Evolutionary conservation across 2,888 invertebrate species (phyloP).

Genomic region (Furcula furcula): DNA sequence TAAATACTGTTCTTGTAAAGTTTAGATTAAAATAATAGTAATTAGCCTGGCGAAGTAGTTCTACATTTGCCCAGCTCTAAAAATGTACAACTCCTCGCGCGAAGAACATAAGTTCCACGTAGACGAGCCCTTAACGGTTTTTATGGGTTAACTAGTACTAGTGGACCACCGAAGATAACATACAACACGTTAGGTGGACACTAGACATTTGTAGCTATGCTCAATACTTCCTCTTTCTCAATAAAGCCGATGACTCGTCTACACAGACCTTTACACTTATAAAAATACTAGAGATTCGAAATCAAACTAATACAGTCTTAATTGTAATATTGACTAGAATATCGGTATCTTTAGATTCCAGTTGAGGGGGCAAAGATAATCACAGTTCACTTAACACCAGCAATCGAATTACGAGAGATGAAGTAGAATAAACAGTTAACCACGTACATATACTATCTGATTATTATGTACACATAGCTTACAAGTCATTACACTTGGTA

Average conservation of each 20-base stretch:
- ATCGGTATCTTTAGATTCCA: conserved; percentile 2
- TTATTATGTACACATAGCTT: conserved; percentile 74
- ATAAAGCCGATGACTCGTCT: background rate
- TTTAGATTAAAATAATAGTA: conserved; percentile 29
- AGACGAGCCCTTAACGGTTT: background rate
- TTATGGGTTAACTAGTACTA: too few relatives aligned
- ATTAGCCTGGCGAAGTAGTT: conserved; percentile 52
- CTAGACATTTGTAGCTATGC: too few relatives aligned
- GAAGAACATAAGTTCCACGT: background rate
- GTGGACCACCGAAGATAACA: too few relatives aligned
- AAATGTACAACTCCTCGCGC: conserved; percentile 73
- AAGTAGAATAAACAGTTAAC: conserved; percentile 39
- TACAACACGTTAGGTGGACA: too few relatives aligned
- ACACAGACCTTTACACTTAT: conserved; percentile 11
- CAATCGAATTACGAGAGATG: conserved; percentile 12
- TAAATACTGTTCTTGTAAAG: conserved; percentile 31
- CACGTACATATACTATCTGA: conserved; percentile 59
- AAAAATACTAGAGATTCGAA: conserved; percentile 25
- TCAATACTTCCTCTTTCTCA: too few relatives aligned
- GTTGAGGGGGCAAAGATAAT: conserved; percentile 17
- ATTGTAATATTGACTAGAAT: conserved; percentile 49
- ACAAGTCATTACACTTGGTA: conserved; percentile 56
- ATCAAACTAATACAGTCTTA: conserved; percentile 48
- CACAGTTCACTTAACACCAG: conserved; percentile 30
- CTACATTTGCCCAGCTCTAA: conserved; percentile 77